Base-by-base conservation (phyloP, 2,888 invertebrate species). In the Scaptomyza parva region DNA sequence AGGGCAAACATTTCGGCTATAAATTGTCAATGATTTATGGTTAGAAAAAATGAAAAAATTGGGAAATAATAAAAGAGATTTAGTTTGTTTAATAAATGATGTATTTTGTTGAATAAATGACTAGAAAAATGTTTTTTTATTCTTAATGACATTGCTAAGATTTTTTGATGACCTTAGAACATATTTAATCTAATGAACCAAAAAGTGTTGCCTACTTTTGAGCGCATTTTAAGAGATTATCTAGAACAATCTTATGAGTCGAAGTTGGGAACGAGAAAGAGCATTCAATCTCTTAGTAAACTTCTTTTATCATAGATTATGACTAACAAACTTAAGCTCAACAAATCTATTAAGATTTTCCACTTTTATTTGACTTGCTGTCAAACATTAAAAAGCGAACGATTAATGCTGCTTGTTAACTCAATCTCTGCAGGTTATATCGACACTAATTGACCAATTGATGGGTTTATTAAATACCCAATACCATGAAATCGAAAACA, bases 381-480 rank as follows among this genome's bases (percentile, higher is more conserved):
- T 48, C 33, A 14, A 33, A 17, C 11, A 3, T 2, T 5, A 14
- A 11, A 7, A 18, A 41, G 3, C 2, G 1, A 4, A 11, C 26
- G 22, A 53, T 30, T 45, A n/a, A 45, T 45, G 7, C 30, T 48
- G 22, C 44, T 45, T 55, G 52, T 39, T 69, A 37, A 33, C 61
- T 71, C 70, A 66, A 71, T 61, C 50, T 39, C 48, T n/a, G 30
- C 39, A 40, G 48, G 37, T 11, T n/a, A 9, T 8, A 30, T 22
- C 58, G n/a, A n/a, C n/a, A 64, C 86, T 79, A 82, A 83, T 86
- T 85, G 86, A 86, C 72, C 80, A 58, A 85, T 85, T 82, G 78
- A 82, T 75, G 63, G 76, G 72, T 66, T 76, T 76, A 83, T 83
- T 82, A 86, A 85, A 72, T 63, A 69, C 37, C 35, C 52, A n/a